Evolutionary conservation across 2,888 invertebrate genomes (phyloP).

Genomic region (Fragum sueziense): DNA sequence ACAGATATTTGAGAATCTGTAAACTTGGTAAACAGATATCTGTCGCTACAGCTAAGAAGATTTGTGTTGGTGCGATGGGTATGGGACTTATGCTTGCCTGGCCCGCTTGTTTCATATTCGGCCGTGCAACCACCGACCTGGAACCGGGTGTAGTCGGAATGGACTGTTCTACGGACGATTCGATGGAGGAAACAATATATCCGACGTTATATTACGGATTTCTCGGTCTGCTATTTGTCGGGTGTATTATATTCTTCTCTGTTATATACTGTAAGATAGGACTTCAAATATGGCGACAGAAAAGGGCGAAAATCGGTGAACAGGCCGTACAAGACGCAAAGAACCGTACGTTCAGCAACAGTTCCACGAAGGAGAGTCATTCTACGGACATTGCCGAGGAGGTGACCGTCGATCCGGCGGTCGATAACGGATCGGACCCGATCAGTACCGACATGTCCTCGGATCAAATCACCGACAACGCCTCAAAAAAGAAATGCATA

Average conservation of each 20-base stretch:
- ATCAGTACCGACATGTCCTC: conserved; percentile 75
- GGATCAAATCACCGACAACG: conserved; percentile 60
- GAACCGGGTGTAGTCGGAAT: conserved; percentile 64
- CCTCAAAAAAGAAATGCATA: conserved; percentile 43
- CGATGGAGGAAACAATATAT: conserved; percentile 70
- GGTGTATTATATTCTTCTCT: conserved; percentile 71
- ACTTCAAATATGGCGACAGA: conserved; percentile 72
- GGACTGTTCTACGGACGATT: conserved; percentile 78
- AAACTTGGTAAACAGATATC: conserved; percentile 73
- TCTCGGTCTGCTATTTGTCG: conserved; percentile 72
- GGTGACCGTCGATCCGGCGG: conserved; percentile 35
- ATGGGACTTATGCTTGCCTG: conserved; percentile 72
- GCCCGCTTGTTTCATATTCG: conserved; percentile 75
- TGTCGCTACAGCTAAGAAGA: conserved; percentile 66
- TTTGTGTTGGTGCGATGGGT: conserved; percentile 69
- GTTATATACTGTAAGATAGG: conserved; percentile 75
- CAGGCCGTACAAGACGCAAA: conserved; percentile 47
- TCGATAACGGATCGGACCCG: conserved; percentile 65
- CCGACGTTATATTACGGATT: conserved; percentile 76
- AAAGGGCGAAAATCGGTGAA: conserved; percentile 68
- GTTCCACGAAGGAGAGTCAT: conserved; percentile 50
- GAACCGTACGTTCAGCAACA: conserved; percentile 58
- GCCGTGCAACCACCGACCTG: conserved; percentile 65
- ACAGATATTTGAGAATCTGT: conserved; percentile 75
- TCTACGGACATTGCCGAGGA: conserved; percentile 40